Evolutionary conservation across 2,888 invertebrate species (phyloP), one percentile per base, ranked within the genome.

Genomic region (Unio delphinus): DNA sequence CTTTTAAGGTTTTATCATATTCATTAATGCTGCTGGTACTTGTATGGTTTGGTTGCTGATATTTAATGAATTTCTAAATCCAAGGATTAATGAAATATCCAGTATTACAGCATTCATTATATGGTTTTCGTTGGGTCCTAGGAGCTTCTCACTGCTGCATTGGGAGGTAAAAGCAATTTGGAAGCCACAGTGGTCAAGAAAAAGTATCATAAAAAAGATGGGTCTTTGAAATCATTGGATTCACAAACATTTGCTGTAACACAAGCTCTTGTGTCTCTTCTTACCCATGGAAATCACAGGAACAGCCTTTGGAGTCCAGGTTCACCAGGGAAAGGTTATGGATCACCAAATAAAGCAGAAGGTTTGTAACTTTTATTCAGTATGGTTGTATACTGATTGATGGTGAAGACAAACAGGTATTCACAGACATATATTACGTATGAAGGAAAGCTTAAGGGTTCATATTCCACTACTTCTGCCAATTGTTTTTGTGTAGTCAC

Each of bases 231-330:
- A 87, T 28, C 89, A 45, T 3, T 45, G 80, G 83, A 88, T 84
- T 79, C 90, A 81, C 83, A 86, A 15, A 89, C 90, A 65, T 91
- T 93, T 84, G 91, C 92, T 23, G 93, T 93, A 4, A 93, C 92
- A 4, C 93, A 93, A 87, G 92, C 93, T 17, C 88, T 93, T 17
- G 93, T 93, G 1, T 91, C 92, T 65, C 91, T 93, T 55, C 89
- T 93, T 7, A 90, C 89, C 5, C 78, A 81, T 64, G 80, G 78
- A 60, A 80, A 79, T 56, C 78, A 79, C 74, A 76, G 75, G 55
- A 65, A 28, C 8, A 65, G 23, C 20, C 54, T 45, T 28, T 4
- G 20, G n/a, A 61, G 61, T 61, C 26, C 45, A 45, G 11, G 45
- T 45, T 45, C 45, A 45, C 45, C 69, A 78, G 64, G 72, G 76